Base-by-base conservation (phyloP, 2,797 vertebrate genomes). In the Peromyscus aztecus region DNA sequence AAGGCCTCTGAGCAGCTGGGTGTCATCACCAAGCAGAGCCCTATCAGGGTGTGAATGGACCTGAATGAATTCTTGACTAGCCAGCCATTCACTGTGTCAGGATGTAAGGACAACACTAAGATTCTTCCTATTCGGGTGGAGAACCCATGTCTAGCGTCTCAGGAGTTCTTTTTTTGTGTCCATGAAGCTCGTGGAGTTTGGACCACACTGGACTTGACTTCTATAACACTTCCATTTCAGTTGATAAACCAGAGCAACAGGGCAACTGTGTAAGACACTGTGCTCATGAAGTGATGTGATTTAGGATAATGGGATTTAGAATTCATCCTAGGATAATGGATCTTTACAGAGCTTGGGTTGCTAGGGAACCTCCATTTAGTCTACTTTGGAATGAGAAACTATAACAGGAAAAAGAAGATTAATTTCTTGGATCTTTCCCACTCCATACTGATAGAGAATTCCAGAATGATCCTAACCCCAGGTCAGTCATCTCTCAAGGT, bases 401-500 rank as follows among this genome's bases (percentile, higher is more conserved):
- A 55, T 6, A 40, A 31, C 2, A 19, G 34, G 67, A 67, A 81
- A 95, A 95, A 84, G 7, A 24, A 37, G 78, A 73, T 21, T 57
- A 67, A 55, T 95, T 89, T 94, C 71, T 96, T 65, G 24, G 69
- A 76, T 91, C 91, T 71, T 89, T 71, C 27, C 37, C 12, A 27
- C 17, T 76, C 57, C 65, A n/a, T 49, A 29, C 65, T 76, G 69
- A 93, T 89, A 49, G 13, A 87, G 27, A 69, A 55, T 77, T 94
- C 29, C 40, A 84, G 86, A 87, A 87, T 31, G 24, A 80, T 75
- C 14, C 11, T 52, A 87, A 92, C 55, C 1, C 19, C 23, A 34
- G 14, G 34, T n/a, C 27, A 57, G n/a, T 71, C 12, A 37, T 73
- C 92, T 81, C 31, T 92, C 57, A 88, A 78, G 49, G 43, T 11